These are phyloP conservation scores for Panagrolaimus sp. DNA, from an alignment of 1,140 invertebrate species.

Conservation along the genomic window DNA sequence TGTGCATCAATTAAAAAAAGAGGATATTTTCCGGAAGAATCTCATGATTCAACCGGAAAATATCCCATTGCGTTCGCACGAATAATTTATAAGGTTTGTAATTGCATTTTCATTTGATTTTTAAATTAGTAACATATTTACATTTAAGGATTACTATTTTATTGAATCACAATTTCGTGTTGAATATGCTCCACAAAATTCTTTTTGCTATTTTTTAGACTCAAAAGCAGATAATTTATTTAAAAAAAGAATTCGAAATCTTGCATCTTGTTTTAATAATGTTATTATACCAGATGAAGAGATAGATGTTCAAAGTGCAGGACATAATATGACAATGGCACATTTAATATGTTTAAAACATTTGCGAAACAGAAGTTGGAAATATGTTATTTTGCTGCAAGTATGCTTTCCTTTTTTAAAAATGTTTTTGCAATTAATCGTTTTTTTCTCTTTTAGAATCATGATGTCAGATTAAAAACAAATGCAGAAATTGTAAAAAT, in stretches of 20 bases:
- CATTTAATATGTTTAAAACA: conserved; percentile 24
- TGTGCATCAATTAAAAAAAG: neutral
- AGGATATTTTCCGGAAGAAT: neutral
- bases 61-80: neutral
- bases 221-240: conserved; percentile 27
- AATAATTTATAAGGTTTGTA: neutral
- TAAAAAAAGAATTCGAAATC: conserved; percentile 18
- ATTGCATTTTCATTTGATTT: neutral
- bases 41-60: neutral
- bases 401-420: neutral
- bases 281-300: conserved; percentile 26
- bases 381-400: conserved; percentile 21
- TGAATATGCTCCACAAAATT: conserved; percentile 31
- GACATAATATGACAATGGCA: conserved; percentile 22
- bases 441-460: conserved; percentile 25
- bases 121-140: neutral
- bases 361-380: conserved; percentile 20
- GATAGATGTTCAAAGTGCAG: conserved; percentile 21
- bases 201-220: conserved; percentile 36
- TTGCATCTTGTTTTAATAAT: conserved; percentile 34
- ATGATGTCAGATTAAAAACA: conserved; percentile 36
- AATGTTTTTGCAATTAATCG: neutral
- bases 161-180: conserved; percentile 33
- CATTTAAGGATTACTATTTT: conserved; percentile 32
- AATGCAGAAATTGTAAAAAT: conserved; percentile 33